phyloP scores from a whole-genome alignment of 2,113 vertebrate species.

The Coracopsis vasa region DNA sequence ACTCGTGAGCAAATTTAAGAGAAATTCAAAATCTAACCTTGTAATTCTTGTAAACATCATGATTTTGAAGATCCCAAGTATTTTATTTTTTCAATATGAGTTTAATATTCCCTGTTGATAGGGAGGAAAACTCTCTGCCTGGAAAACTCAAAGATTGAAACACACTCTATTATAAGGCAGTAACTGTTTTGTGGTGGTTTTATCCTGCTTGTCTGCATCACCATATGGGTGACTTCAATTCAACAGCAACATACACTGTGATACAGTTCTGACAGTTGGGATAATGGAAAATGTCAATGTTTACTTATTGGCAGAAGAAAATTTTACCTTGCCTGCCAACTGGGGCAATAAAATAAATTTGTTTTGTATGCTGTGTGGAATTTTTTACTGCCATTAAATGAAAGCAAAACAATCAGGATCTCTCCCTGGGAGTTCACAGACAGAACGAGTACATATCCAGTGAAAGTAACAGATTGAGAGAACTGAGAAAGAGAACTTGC shows the following conservation, averaged over 20 bases:
- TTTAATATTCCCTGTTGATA: neutral
- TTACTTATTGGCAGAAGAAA: constrained; percentile 48
- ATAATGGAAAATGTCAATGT: constrained; percentile 52
- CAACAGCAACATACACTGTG: constrained; percentile 4
- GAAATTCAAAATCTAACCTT: neutral
- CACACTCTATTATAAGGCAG: neutral
- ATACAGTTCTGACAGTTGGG: constrained; percentile 27
- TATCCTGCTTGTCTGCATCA: neutral
- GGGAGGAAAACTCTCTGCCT: neutral
- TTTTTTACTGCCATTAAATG: constrained; percentile 36
- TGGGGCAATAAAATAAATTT: constrained; percentile 48
- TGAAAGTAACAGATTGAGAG: neutral
- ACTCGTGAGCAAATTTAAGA: neutral
- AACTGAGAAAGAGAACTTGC: neutral
- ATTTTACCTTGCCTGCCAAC: constrained; percentile 49
- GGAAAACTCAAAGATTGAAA: neutral
- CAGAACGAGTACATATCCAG: neutral
- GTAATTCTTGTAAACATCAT: neutral
- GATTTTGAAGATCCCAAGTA: neutral
- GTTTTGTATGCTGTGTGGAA: neutral
- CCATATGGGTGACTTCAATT: constrained; percentile 53
- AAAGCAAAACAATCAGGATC: constrained; percentile 29
- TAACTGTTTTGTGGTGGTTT: neutral
- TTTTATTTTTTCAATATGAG: neutral
- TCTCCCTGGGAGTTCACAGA: constrained; percentile 12